Conservation (phyloP, 1,140 invertebrate genomes). For the Pollicipes pollicipes region DNA sequence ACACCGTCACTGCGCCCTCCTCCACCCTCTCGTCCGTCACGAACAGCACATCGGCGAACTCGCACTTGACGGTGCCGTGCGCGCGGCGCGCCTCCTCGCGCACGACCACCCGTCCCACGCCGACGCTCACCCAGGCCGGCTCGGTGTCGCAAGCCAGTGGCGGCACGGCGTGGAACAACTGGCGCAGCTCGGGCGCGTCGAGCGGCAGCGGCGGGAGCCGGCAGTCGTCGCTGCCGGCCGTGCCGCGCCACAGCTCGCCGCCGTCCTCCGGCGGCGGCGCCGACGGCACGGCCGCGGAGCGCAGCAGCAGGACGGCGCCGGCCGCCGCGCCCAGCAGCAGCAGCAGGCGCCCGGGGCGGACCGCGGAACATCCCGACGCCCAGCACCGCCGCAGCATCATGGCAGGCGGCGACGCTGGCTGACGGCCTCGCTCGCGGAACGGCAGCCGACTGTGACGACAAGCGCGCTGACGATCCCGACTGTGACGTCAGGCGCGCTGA, state of each 20-base stretch:
- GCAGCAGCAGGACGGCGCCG: too few species aligned
- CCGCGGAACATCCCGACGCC: too few species aligned
- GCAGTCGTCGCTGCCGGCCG: conserved; percentile 25
- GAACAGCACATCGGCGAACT: conserved; percentile 38
- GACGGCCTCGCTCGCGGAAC: too few species aligned
- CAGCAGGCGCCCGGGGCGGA: too few species aligned
- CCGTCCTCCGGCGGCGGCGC: too few species aligned
- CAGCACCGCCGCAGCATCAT: too few species aligned
- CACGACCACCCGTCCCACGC: conserved; percentile 23
- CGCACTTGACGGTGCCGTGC: conserved; percentile 23
- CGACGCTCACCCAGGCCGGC: conserved; percentile 34
- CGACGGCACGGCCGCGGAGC: too few species aligned
- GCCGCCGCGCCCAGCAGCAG: too few species aligned
- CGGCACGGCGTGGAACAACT: conserved; percentile 39
- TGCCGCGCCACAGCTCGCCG: neutral
- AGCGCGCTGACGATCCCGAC: too few species aligned
- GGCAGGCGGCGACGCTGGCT: too few species aligned
- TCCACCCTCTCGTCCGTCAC: conserved; percentile 35
- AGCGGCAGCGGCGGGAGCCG: conserved; percentile 43
- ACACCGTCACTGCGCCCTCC: conserved; percentile 30
- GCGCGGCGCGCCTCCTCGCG: conserved; percentile 20
- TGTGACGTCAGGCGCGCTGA: too few species aligned
- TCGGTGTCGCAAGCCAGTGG: conserved; percentile 40
- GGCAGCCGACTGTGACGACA: too few species aligned
- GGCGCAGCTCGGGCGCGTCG: conserved; percentile 45